A percentile compares a stretch with the other conserved stretches of the same genome.
phyloP scores from a whole-genome alignment of 2,888 invertebrate species.

The Drosophila dives region DNA sequence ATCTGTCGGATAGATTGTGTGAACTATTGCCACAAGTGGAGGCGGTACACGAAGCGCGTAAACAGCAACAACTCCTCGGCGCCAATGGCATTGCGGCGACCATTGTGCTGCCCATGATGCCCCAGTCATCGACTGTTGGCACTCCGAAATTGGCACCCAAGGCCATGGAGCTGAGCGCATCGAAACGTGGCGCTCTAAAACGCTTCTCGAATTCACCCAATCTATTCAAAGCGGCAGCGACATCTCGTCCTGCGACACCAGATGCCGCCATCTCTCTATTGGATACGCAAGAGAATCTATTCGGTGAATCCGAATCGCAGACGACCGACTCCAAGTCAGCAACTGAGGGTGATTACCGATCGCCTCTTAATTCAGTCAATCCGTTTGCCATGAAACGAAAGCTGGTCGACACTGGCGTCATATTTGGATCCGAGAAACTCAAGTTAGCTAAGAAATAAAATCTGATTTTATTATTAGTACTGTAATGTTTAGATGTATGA shows the following conservation, averaged over 20 bases:
- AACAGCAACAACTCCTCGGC: constrained; percentile 68
- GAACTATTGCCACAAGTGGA: constrained; percentile 86
- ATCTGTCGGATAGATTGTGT: constrained; percentile 91
- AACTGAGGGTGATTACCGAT: constrained; percentile 52
- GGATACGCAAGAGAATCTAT: constrained; percentile 74
- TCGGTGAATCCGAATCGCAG: constrained; percentile 57
- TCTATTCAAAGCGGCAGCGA: constrained; percentile 72
- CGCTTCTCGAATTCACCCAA: constrained; percentile 84
- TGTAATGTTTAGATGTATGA: constrained; percentile 20
- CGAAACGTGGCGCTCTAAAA: constrained; percentile 86
- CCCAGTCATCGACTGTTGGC: constrained; percentile 18
- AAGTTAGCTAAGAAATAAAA: constrained; percentile 74
- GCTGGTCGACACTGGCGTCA: constrained; percentile 77
- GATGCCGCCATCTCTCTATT: constrained; percentile 38
- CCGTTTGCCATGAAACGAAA: constrained; percentile 85
- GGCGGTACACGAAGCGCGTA: constrained; percentile 78
- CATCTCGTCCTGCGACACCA: constrained; percentile 53
- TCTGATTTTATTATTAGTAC: constrained; percentile 13
- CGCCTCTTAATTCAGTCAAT: constrained; percentile 77
- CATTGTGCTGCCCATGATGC: constrained; percentile 61
- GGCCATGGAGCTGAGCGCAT: constrained; percentile 79
- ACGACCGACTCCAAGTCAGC: constrained; percentile 27
- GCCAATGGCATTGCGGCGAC: constrained; percentile 60
- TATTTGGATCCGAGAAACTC: constrained; percentile 79
- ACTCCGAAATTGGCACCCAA: constrained; percentile 77